Evolutionary conservation across 2,797 vertebrate species (phyloP), one percentile per base, ranked within the genome.

Genomic region (Pipistrellus nathusii): DNA sequence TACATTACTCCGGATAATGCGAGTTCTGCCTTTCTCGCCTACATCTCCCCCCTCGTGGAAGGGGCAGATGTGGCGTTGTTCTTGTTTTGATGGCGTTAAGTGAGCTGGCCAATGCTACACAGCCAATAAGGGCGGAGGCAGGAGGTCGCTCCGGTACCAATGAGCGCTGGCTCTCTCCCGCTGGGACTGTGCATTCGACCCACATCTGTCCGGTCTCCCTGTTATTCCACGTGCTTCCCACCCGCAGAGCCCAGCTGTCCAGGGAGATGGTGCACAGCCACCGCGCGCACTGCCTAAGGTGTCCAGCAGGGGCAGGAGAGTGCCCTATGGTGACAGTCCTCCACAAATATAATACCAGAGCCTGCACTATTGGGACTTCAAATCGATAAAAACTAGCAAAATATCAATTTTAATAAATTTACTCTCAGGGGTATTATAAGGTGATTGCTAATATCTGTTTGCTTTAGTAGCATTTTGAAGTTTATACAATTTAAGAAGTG

Each of bases 401-500:
- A 68, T 73, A 3, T 46, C 88, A 55, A 75, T 44, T 76, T 90
- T 88, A 41, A 77, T 48, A 71, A 73, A 59, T 20, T 77, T 87
- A 69, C 11, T 85, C 18, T 89, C 90, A 83, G 17, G 84, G 27
- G 46, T 27, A 68, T 46, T 72, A 0, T 44, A 73, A 89, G 6
- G 6, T 87, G 23, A 91, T 55, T 87, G 51, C 62, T 27, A n/a
- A 5, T 89, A 62, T 93, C 35, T 71, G 2, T 68, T 87, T 85
- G 48, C 30, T 80, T 92, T 85, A 59, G 62, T 35, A 93, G 3
- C 41, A 94, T 46, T 85, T 64, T 85, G 78, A 78, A 92, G 5
- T 59, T 71, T 73, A 68, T 78, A 71, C 38, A 82, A 84, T 35
- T 86, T 86, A 93, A 87, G 84, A 93, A 94, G 20, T 15, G 66